These are phyloP conservation scores for human DNA, from an alignment of 2,113 vertebrate genomes.

Conservation along the genomic window GRCh38 chr1:97209001-97209500, in stretches of 20 bases:
- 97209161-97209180: conserved; percentile 48
- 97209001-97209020: background rate
- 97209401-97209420: background rate
- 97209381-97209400: background rate
- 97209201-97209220: background rate
- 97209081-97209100: background rate
- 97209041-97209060: background rate
- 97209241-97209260: background rate
- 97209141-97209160: conserved; percentile 56
- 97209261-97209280: background rate
- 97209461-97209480: background rate
- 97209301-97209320: background rate
- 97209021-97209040: background rate
- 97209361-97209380: background rate
- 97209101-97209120: conserved; percentile 59
- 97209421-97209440: background rate
- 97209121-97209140: conserved; percentile 21
- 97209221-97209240: conserved; percentile 1
- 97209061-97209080: background rate
- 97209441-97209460: background rate
- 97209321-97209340: background rate
- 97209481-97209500: background rate
- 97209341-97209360: background rate
- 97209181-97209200: background rate
- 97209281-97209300: conserved; percentile 17